Conservation (phyloP, 2,113 vertebrate genomes). For the Perca schrenkii region DNA sequence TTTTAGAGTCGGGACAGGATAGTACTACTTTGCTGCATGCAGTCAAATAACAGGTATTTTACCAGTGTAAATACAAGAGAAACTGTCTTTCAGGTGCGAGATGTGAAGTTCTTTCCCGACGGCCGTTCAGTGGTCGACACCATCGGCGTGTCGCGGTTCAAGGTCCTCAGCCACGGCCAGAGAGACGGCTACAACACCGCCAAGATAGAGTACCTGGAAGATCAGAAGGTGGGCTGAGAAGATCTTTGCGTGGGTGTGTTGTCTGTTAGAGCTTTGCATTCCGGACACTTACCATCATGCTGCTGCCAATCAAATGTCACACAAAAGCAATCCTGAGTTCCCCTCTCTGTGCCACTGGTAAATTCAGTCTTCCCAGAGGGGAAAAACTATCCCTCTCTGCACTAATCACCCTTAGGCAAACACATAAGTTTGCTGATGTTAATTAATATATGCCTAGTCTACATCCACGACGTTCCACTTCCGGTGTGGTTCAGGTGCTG, state of each 20-base stretch:
- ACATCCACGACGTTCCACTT: no score
- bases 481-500: no score
- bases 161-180: conserved; percentile 90
- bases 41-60: background rate
- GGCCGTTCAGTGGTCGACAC: conserved; percentile 93
- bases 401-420: no score
- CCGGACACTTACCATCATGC: background rate
- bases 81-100: conserved; percentile 81
- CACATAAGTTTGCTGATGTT: background rate
- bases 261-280: background rate
- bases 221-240: conserved; percentile 85
- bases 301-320: conserved; percentile 18
- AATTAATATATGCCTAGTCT: background rate
- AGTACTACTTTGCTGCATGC: background rate
- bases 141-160: conserved; percentile 89
- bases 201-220: conserved; percentile 94
- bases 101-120: conserved; percentile 93
- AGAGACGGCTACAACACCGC: conserved; percentile 95
- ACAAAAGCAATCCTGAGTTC: background rate
- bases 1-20: background rate
- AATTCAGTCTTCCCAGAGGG: background rate
- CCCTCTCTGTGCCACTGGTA: background rate
- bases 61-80: fast-evolving
- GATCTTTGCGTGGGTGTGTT: background rate
- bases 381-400: background rate